Base-by-base conservation (phyloP, 2,888 invertebrate genomes). In the Diarsia rubi region DNA sequence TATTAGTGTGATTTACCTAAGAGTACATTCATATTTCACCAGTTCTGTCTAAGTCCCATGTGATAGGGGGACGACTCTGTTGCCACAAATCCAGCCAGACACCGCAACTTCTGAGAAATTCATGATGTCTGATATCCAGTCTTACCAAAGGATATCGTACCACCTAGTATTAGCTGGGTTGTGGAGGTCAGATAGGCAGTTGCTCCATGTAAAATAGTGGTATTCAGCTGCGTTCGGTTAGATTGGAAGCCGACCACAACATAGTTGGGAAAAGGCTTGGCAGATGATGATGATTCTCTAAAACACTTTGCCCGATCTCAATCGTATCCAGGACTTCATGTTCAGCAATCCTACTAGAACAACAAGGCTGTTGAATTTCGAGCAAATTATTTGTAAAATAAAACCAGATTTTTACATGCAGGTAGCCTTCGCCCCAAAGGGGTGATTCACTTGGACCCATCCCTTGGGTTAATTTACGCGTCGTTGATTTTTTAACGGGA, bases 401-500 rank as follows among this genome's bases (percentile, higher is more conserved):
- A 85, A 72, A 73, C 63, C 75, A 67, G 73, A 37, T 67, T 73
- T 84, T 86, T 75, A 63, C 68, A 72, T 60, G 52, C 72, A 77
- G 80, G 78, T 86, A 78, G 54, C 71, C 60, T 77, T 69, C 54
- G 65, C 67, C 69, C 67, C 63, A 76, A 84, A 82, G 86, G 79
- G 82, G 80, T 79, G 66, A 59, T 49, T 78, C 52, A 19, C 62
- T 59, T 19, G 73, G 86, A 66, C 78, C 44, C 73, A 65, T 72
- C 81, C 87, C 75, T 73, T 57, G 79, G 83, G 87, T 85, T 75
- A 81, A 78, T 72, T 83, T 87, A 71, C 85, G 79, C 77, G 70
- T 69, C 75, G 87, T 81, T 86, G 85, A 86, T 85, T 86, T 86
- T 85, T 84, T 79, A 81, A 77, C 78, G 72, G 79, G 73, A 60